Percentiles rank a stretch among this genome's conserved stretches.
phyloP scores from a whole-genome alignment of 2,888 invertebrate genomes.

The Drosophila mulleri region DNA sequence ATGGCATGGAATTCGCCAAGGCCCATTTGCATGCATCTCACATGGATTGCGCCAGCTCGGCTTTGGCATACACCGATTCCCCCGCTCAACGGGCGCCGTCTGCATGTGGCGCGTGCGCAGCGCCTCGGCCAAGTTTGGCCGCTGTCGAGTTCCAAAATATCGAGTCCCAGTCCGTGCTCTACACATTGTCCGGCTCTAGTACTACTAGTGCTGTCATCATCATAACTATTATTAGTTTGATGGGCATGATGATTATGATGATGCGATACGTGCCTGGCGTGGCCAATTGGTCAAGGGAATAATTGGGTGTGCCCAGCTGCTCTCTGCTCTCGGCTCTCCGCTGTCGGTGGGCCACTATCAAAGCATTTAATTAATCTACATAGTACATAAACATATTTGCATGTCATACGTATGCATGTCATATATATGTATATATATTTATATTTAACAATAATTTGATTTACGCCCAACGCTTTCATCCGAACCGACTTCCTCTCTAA shows the following conservation, averaged over 20 bases:
- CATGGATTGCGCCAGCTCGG: slow-evolving; percentile 13
- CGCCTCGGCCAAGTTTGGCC: slow-evolving; percentile 26
- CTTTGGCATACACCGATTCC: slow-evolving; percentile 23
- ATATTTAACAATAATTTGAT: slow-evolving; percentile 14
- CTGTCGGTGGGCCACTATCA: not conserved
- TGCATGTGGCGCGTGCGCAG: slow-evolving; percentile 41
- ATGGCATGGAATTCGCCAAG: not conserved
- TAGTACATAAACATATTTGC: not conserved
- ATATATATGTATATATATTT: not conserved
- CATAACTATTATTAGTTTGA: slow-evolving; percentile 12
- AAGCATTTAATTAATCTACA: slow-evolving; percentile 30
- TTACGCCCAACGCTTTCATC: slow-evolving; percentile 30
- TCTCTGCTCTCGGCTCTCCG: not conserved
- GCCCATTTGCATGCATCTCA: slow-evolving; percentile 36
- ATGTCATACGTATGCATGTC: not conserved
- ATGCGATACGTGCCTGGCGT: slow-evolving; percentile 29
- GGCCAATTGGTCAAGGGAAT: slow-evolving; percentile 1
- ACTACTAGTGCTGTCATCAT: slow-evolving; percentile 24
- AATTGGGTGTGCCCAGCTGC: slow-evolving; percentile 21
- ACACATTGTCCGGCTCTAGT: not conserved
- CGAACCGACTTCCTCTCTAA: slow-evolving; percentile 19
- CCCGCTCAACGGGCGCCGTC: not conserved
- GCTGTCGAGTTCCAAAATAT: not conserved
- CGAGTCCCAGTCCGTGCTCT: slow-evolving; percentile 1
- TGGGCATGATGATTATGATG: slow-evolving; percentile 26